phyloP scores from a whole-genome alignment of 2,888 invertebrate species.

The Aplocera efformata region DNA sequence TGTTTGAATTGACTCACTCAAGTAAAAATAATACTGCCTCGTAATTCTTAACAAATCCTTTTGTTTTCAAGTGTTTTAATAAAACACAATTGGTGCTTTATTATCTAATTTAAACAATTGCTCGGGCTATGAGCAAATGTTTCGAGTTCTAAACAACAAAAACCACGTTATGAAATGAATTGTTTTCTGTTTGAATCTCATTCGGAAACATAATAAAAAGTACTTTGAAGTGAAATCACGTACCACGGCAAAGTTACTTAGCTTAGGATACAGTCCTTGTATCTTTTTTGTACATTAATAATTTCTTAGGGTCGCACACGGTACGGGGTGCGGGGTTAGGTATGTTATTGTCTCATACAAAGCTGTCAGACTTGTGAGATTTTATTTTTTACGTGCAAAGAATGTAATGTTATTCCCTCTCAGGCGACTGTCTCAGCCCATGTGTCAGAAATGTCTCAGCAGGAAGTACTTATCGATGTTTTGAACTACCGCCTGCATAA shows the following conservation, averaged over 20 bases:
- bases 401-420: constrained; percentile 52
- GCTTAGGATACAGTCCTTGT: constrained; percentile 57
- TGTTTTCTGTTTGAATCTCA: constrained; percentile 54
- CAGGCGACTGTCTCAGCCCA: no score
- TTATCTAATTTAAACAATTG: constrained; percentile 46
- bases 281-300: constrained; percentile 67
- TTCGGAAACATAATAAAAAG: constrained; percentile 51
- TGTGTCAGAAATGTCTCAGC: no score
- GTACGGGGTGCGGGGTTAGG: constrained; percentile 50
- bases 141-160: constrained; percentile 42
- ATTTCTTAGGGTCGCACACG: constrained; percentile 57
- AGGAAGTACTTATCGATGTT: no score
- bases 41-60: constrained; percentile 33
- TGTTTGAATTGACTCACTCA: constrained; percentile 10
- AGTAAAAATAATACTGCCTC: constrained; percentile 13
- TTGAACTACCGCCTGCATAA: no score
- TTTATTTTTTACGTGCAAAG: constrained; percentile 72
- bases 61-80: constrained; percentile 37
- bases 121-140: constrained; percentile 41
- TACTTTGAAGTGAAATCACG: constrained; percentile 65
- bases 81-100: constrained; percentile 42
- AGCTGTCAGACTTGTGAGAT: constrained; percentile 62
- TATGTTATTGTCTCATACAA: constrained; percentile 59
- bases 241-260: constrained; percentile 57
- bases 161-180: constrained; percentile 48